Evolutionary conservation across 1,140 invertebrate species (phyloP), one percentile per base, ranked within the genome.

Genomic region (Hesperophylax magnus): DNA sequence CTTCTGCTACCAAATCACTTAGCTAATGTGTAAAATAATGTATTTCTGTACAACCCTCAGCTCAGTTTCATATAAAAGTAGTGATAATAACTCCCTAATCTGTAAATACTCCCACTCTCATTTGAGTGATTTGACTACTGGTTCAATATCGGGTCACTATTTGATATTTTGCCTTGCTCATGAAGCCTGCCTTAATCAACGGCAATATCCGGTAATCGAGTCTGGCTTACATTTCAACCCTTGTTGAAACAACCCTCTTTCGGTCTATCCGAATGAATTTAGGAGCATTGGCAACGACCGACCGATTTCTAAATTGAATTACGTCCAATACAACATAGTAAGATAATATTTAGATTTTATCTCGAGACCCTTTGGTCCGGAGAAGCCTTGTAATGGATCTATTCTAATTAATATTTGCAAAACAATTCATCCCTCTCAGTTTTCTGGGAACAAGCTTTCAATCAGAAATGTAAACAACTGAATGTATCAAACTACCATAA

Each of bases 291-390:
- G 15, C 27, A 53, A n/a, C 69, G 74, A 60, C 39, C 74, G 34
- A 47, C 54, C 69, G n/a, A 76, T 54, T 18, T 34, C 31, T 15
- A 20, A 76, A 76, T 76, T 76, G 24, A 76, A 76, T 76, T 76
- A 76, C 54, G 31, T 34, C 24, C 54, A 34, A 14, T 22, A 15
- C 18, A 69, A 31, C 65, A 18, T n/a, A n/a, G 58, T 61, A 76
- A 76, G 74, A 76, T 76, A 76, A 76, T 76, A 76, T 76, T 76
- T 76, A 22, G 74, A 76, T 76, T 76, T 76, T 60, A 61, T 76
- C 54, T 60, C n/a, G 54, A 60, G 53, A 58, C 52, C 20, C 31
- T 31, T 76, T 20, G 58, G 56, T 39, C 58, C 24, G 56, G 24
- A 39, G 24, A 60, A 61, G 27, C 74, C 74, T 47, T 39, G 74